A percentile compares a stretch with the other conserved stretches of the same genome.
Evolutionary conservation across 2,797 vertebrate genomes (phyloP).

Genomic region (Phalanger gymnotis): DNA sequence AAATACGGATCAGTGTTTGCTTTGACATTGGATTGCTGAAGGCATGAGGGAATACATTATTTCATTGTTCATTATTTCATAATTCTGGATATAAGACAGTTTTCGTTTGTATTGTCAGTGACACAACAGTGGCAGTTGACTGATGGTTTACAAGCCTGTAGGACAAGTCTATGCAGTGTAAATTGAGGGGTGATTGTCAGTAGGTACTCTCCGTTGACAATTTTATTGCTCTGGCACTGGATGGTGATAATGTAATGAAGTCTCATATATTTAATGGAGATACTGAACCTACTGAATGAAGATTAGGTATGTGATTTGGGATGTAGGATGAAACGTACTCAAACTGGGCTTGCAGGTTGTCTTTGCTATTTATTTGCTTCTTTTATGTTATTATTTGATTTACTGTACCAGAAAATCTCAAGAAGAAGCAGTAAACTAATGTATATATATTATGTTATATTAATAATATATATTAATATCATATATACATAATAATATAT

Average conservation of each 20-base stretch:
- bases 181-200: too few relatives aligned
- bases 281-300: background rate
- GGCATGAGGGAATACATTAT: background rate
- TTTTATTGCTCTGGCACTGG: too few relatives aligned
- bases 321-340: background rate
- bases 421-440: slow-evolving; percentile 90
- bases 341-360: background rate
- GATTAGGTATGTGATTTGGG: background rate
- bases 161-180: background rate
- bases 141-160: background rate
- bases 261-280: background rate
- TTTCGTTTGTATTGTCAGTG: background rate
- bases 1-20: background rate
- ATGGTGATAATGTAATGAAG: background rate
- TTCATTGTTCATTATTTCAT: background rate
- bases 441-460: too few relatives aligned
- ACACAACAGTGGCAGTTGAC: background rate
- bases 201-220: background rate
- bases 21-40: background rate
- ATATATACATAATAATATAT: too few relatives aligned
- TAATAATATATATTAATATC: too few relatives aligned
- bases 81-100: background rate
- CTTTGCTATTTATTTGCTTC: background rate
- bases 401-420: slow-evolving; percentile 96
- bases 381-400: slow-evolving; percentile 83